Evolutionary conservation across 2,113 vertebrate genomes (phyloP), one percentile per base, ranked within the genome.

Genomic region (Cacatua alba): DNA sequence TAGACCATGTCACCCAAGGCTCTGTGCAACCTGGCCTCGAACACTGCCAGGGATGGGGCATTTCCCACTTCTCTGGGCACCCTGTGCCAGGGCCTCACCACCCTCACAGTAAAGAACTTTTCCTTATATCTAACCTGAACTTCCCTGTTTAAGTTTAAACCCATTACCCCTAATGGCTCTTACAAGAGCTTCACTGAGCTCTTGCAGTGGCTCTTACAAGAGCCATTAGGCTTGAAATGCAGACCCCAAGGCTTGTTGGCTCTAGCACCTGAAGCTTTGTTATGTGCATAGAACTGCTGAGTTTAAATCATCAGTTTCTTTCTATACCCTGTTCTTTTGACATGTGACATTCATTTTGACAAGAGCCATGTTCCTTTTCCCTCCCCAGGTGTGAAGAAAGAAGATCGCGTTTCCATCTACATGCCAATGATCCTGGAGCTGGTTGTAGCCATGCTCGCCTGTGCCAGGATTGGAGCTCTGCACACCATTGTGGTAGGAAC

Each of bases 391-490:
- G 97, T 99, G 96, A 99, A 98, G 86, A 99, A 99, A 92, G 99
- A 99, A 7, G 99, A 99, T 90, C 96, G 99, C 0, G 95, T 99
- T 68, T 99, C 99, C 94, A 99, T 99, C 88, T 99, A 99, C 97
- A 98, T 99, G 99, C 99, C 99, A 4, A 99, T 99, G 99, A 99
- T 99, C 89, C 97, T 99, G 63, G 99, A 99, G 95, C 98, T 99
- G 70, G 99, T 99, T 65, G 95, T 99, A 8, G 99, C 99, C 87
- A 99, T 99, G 99, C 97, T 99, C 13, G 99, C 99, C 10, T 99
- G 99, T 44, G 98, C 98, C 71, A 99, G 99, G 74, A 98, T 99
- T 68, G 99, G 99, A 77, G 99, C 99, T 9, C 96, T 99, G 69
- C 99, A 99, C 97, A 99, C 99, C 65, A 98, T 99, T 62, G 99